phyloP scores from a whole-genome alignment of 2,113 vertebrate species.

The Entosphenus tridentatus region DNA sequence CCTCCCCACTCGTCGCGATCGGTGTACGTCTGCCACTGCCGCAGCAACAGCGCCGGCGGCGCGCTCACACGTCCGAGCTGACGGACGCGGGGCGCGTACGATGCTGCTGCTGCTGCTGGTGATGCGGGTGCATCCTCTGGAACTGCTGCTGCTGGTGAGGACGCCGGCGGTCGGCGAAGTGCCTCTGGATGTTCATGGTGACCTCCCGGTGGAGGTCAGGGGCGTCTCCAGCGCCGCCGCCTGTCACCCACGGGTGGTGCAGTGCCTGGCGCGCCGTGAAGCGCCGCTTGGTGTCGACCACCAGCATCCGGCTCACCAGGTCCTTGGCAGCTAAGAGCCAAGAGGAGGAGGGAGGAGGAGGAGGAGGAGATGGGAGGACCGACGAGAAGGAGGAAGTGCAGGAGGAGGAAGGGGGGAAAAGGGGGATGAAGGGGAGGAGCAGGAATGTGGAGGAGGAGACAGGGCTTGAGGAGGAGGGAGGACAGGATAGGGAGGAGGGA shows the following conservation, averaged over 20 bases:
- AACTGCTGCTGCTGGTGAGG: constrained; percentile 10
- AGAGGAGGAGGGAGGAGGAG: background rate
- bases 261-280: constrained; percentile 51
- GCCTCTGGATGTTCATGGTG: constrained; percentile 20
- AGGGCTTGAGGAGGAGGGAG: no score
- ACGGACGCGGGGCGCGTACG: no score
- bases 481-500: no score
- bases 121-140: no score
- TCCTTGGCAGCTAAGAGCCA: constrained; percentile 35
- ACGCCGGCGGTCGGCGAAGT: constrained; percentile 17
- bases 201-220: constrained; percentile 24
- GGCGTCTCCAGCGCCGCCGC: constrained; percentile 19
- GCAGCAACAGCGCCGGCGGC: no score
- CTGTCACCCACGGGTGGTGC: constrained; percentile 55
- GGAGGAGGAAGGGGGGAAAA: background rate
- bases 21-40: no score
- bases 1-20: no score
- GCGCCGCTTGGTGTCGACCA: constrained; percentile 43
- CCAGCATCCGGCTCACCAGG: constrained; percentile 49
- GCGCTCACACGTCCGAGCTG: no score
- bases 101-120: no score
- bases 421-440: background rate
- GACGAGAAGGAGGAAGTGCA: no score
- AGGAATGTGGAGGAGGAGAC: no score
- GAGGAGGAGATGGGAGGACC: background rate